Base-by-base conservation (phyloP, 1,140 invertebrate genomes). In the Platyscapa corneri region DNA sequence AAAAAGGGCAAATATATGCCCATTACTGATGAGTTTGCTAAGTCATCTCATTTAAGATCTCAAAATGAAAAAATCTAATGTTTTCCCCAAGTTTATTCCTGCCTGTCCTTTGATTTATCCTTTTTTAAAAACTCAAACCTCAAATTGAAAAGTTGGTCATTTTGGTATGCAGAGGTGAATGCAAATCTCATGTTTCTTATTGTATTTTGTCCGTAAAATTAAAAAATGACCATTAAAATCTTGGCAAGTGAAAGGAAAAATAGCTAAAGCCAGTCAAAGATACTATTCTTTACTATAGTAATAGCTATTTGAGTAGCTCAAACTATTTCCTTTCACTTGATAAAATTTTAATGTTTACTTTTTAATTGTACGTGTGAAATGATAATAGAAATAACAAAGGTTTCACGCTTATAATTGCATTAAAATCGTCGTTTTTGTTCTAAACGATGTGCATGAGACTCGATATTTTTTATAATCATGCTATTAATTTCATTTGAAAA, bases 281-380 rank as follows among this genome's bases (percentile, higher is more conserved):
- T 74, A 74, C 70, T 42, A 74, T 74, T 74, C 20, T 74, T 74
- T 74, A 74, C 37, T 42, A 74, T 74, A 74, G 70, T 74, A 74
- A 74, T 74, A 74, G 20, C 70, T 74, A 74, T 74, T 72, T 42
- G 70, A 42, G 37, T 74, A 74, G 37, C 27, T 74, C 23, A 74
- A 74, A 74, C 70, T 42, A 74, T 74, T 74, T 74, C 70, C 70
- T 74, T 74, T 74, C 70, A 74, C 70, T 74, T 42, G 27, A 74
- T 42, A 42, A 42, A 5, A 74, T 42, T 42, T 74, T 74, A 74
- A 74, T 74, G 16, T 42, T 42, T 27, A 42, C 14, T 74, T 74
- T 74, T 34, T 32, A 32, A 67, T 30, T 67, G 7, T 67, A 60
- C 7, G 5, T 67, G 14, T 67, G 30, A 67, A 67, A 67, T 8